These are phyloP conservation scores for Tiliacea citrago DNA, from an alignment of 2,888 invertebrate species.

Conservation along the genomic window DNA sequence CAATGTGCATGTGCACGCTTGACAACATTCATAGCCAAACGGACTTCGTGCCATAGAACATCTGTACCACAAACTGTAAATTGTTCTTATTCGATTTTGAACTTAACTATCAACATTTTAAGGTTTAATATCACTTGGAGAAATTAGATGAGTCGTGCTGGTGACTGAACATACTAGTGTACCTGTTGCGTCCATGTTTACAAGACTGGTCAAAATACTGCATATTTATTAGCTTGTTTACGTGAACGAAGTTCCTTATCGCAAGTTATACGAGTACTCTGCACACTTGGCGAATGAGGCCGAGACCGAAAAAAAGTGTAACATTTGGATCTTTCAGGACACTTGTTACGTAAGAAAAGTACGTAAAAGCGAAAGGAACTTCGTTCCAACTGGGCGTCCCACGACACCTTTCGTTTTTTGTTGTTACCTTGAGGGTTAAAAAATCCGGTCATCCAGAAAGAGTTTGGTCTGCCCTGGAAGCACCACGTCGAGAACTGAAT, in stretches of 20 bases:
- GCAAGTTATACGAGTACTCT: not conserved
- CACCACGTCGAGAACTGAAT: constrained; percentile 95
- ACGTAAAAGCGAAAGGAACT: too few relatives aligned
- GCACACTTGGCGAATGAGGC: not conserved
- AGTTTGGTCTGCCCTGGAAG: constrained; percentile 92
- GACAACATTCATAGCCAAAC: too few relatives aligned
- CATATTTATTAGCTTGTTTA: too few relatives aligned
- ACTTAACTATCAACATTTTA: too few relatives aligned
- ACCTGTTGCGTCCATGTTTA: not conserved
- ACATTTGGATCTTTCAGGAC: not conserved
- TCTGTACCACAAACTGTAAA: too few relatives aligned
- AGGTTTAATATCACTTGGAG: too few relatives aligned
- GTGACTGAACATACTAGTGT: too few relatives aligned
- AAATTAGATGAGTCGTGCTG: too few relatives aligned
- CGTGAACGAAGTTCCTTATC: not conserved
- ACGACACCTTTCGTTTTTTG: not conserved
- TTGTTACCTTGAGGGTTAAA: constrained; percentile 96
- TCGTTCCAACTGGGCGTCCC: not conserved
- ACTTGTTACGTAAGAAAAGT: not conserved
- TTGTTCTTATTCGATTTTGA: too few relatives aligned
- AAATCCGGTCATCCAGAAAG: constrained; percentile 98
- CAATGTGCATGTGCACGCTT: too few relatives aligned
- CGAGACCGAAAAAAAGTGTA: not conserved
- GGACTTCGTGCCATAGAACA: too few relatives aligned
- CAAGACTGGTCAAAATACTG: not conserved